phyloP scores from a whole-genome alignment of 2,888 invertebrate genomes.

The Salticus scenicus region DNA sequence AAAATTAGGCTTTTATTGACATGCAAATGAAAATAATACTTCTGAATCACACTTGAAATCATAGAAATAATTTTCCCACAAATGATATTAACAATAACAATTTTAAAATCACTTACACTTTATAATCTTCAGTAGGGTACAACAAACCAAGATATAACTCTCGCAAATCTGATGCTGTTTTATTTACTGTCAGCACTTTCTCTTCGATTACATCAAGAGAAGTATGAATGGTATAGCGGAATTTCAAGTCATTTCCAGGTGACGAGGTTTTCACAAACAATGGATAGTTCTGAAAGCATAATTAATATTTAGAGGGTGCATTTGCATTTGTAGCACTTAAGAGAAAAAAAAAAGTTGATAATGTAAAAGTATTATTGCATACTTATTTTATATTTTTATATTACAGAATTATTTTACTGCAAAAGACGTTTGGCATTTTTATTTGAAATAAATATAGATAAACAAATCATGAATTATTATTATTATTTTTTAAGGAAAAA shows the following conservation, averaged over 20 bases:
- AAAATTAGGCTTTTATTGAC: too few relatives aligned
- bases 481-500: too few relatives aligned
- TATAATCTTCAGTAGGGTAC: conserved; percentile 95
- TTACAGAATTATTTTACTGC: too few relatives aligned
- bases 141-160: conserved; percentile 93
- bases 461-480: too few relatives aligned
- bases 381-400: too few relatives aligned
- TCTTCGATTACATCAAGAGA: conserved; percentile 94
- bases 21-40: too few relatives aligned
- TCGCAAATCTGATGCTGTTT: conserved; percentile 82
- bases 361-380: neutral
- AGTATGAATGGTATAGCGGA: conserved; percentile 95
- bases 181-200: conserved; percentile 79
- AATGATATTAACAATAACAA: too few relatives aligned
- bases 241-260: conserved; percentile 82
- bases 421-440: too few relatives aligned
- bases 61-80: too few relatives aligned
- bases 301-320: neutral
- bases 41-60: too few relatives aligned
- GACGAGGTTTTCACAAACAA: conserved; percentile 87
- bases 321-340: neutral
- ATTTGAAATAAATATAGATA: too few relatives aligned
- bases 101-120: conserved; percentile 91
- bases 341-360: neutral
- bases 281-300: conserved; percentile 86